Evolutionary conservation across 2,888 invertebrate species (phyloP).

Genomic region (Ophion ventricosus): DNA sequence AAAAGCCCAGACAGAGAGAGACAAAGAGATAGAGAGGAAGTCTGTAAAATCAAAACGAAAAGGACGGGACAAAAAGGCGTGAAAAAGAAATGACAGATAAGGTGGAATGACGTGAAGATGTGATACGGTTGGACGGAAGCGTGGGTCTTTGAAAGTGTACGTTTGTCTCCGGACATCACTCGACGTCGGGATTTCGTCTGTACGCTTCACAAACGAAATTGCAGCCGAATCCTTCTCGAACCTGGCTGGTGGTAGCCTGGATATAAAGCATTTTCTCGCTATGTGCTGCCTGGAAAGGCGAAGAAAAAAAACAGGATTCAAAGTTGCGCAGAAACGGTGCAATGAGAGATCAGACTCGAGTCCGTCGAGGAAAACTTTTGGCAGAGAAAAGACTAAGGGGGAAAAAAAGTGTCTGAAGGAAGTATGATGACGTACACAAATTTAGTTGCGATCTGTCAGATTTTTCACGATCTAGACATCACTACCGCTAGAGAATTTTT

Average conservation of each 20-base stretch:
- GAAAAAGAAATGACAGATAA: slow-evolving; percentile 49
- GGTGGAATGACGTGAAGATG: slow-evolving; percentile 2
- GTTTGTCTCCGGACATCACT: slow-evolving; percentile 60
- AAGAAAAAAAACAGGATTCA: slow-evolving; percentile 4
- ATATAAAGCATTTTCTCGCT: slow-evolving; percentile 24
- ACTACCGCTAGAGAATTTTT: too few species aligned
- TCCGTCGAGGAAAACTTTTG: neutral
- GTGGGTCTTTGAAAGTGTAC: slow-evolving; percentile 65
- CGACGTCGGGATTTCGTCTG: slow-evolving; percentile 25
- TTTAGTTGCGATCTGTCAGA: too few species aligned
- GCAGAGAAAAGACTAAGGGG: neutral
- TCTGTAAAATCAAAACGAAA: slow-evolving; percentile 39
- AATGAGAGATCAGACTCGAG: slow-evolving; percentile 22
- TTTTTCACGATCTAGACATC: too few species aligned
- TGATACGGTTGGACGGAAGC: slow-evolving; percentile 21
- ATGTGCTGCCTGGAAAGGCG: slow-evolving; percentile 1
- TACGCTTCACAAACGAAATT: slow-evolving; percentile 47
- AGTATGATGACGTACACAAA: neutral
- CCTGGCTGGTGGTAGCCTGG: neutral
- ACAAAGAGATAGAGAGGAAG: slow-evolving; percentile 35
- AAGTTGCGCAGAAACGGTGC: neutral
- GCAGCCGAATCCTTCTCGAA: slow-evolving; percentile 48
- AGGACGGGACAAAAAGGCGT: slow-evolving; percentile 39
- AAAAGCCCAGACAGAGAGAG: slow-evolving; percentile 3
- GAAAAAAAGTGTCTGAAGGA: neutral